Evolutionary conservation across 2,888 invertebrate species (phyloP).

Genomic region (Allolobophora icterica): DNA sequence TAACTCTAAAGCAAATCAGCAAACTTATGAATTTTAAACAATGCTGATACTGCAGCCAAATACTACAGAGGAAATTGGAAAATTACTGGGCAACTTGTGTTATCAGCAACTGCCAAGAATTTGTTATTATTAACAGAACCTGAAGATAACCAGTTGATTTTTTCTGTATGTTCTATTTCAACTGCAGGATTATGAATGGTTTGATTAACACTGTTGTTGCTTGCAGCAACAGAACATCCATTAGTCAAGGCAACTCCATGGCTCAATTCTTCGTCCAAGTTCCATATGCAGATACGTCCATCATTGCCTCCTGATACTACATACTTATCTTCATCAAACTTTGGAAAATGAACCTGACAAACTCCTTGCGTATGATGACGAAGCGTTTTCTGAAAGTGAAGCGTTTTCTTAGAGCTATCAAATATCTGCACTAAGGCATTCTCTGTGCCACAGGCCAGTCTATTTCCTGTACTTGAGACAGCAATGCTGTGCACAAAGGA

Average conservation of each 20-base stretch:
- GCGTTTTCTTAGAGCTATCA: conserved; percentile 53
- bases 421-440: conserved; percentile 60
- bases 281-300: conserved; percentile 41
- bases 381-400: conserved; percentile 53
- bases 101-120: conserved; percentile 58
- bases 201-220: not conserved
- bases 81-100: conserved; percentile 53
- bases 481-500: conserved; percentile 60
- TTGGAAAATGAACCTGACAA: conserved; percentile 60
- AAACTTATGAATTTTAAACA: not conserved
- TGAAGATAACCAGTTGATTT: conserved; percentile 61
- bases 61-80: conserved; percentile 43
- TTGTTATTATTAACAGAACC: conserved; percentile 47
- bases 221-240: not conserved
- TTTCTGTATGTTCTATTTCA: conserved; percentile 52
- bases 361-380: conserved; percentile 60
- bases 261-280: conserved; percentile 19
- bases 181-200: not conserved
- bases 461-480: conserved; percentile 45
- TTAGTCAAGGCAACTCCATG: conserved; percentile 21
- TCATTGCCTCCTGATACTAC: conserved; percentile 61
- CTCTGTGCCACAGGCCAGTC: conserved; percentile 58
- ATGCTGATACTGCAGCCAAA: not conserved
- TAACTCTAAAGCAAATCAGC: not conserved
- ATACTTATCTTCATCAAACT: conserved; percentile 46